Base-by-base conservation (phyloP, 2,797 vertebrate genomes). In the Labeo calbasu region DNA sequence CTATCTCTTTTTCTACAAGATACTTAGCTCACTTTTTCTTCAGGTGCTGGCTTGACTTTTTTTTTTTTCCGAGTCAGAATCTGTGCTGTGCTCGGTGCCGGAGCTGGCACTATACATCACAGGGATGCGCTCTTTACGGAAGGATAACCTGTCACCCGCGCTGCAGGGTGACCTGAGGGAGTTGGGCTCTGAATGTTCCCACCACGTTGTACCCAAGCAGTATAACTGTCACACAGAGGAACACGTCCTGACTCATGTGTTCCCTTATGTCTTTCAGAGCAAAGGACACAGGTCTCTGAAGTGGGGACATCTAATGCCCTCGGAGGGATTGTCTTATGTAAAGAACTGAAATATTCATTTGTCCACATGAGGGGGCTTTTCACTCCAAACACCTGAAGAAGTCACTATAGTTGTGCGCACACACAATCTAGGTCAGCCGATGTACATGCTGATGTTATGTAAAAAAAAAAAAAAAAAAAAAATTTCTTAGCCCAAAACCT, bases 261-360 rank as follows among this genome's bases (percentile, higher is more conserved):
- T 80, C 86, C 43, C 85, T 77, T 77, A 70, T 23, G 81, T 88
- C 87, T 85, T 77, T 28, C 25, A 73, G 83, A 84, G 79, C 72
- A 85, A 87, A 88, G 86, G 77, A 88, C 83, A 79, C 57, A 61
- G 68, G 69, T 81, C 85, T 84, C 81, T 81, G 73, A 87, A 84
- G 84, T 85, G 77, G 68, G 86, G 81, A 87, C 89, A 88, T 84
- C 73, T 83, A 86, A 85, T 87, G 85, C 84, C 88, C 86, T 80
- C 50, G 3, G 82, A 86, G 88, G 83, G 77, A 65, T 32, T 63
- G 78, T 75, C 81, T 89, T 89, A 91, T 81, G 81, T 91, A 89
- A 91, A 89, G 84, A 66, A 71, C 84, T 91, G 61, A 91, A 91
- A 91, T 89, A 89, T 90, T 89, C 3, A 88, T 89, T 77, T 86